Base-by-base conservation (phyloP, 2,113 vertebrate species). In the Psammodynastes pulverulentus region DNA sequence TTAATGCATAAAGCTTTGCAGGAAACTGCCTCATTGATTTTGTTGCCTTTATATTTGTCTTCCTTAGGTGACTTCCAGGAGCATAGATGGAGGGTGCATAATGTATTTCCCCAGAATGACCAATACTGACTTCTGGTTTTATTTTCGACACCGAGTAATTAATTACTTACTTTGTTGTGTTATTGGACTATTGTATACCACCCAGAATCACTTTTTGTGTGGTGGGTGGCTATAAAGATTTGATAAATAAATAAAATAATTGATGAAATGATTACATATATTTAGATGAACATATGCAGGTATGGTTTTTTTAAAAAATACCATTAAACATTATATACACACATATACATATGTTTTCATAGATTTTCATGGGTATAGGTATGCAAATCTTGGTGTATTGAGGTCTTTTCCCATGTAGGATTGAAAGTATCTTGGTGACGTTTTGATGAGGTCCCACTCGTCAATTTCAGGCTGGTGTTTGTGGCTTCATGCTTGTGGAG, bases 51-150 rank as follows among this genome's bases (percentile, higher is more conserved):
- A 96, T 97, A 97, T 97, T 97, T 98, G 94, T 98, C 97, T 98
- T 98, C 96, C 96, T 97, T 97, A 98, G 98, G 97, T 98, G 97
- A 98, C 97, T 95, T 97, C 98, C 93, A 98, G 98, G 96, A 98
- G 97, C 97, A 96, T 92, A 93, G 96, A 97, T 88, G 96, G 97
- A 94, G 97, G 96, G 90, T 96, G 96, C 54, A 45, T 97, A 95
- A 97, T 90, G 86, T 94, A 97, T 95, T 98, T 98, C 96, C 95
- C 94, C 67, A 97, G 97, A 92, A 98, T 95, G 90, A 95, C 95
- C 96, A 97, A 97, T 87, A 93, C 95, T 92, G 92, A 91, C 92
- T 97, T 94, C 95, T 97, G 94, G 95, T 95, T 92, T 97, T 45
- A 97, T 94, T 96, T 97, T 56, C 96, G 97, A 92, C 26, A 46